phyloP scores from a whole-genome alignment of 2,888 invertebrate genomes.

The Lucinisca nassula region DNA sequence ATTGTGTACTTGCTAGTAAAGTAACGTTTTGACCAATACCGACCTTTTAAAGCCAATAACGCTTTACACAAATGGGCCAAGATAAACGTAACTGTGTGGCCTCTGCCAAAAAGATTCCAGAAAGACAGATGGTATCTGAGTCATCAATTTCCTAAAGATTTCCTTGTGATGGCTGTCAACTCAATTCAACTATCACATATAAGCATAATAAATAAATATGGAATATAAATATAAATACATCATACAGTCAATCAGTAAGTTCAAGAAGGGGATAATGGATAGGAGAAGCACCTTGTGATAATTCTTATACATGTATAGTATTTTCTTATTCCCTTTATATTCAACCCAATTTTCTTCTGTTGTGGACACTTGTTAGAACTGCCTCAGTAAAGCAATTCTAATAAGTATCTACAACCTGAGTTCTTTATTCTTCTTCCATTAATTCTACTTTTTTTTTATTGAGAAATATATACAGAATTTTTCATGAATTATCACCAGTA shows the following conservation, averaged over 20 bases:
- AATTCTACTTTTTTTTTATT: neutral
- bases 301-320: too few relatives aligned
- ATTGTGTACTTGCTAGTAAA: neutral
- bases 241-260: neutral
- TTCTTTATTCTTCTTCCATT: neutral
- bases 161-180: neutral
- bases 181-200: neutral
- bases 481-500: too few relatives aligned
- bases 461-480: neutral
- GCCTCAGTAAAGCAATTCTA: too few relatives aligned
- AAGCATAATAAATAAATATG: constrained; percentile 1
- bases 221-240: neutral
- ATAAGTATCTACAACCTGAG: neutral
- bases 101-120: neutral
- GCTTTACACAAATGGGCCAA: neutral
- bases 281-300: neutral
- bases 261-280: neutral
- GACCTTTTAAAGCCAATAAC: neutral
- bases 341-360: neutral
- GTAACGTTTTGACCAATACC: neutral
- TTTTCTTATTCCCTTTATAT: too few relatives aligned
- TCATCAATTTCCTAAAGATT: neutral
- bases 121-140: neutral
- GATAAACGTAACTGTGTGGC: neutral
- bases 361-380: too few relatives aligned